Evolutionary conservation across 1,140 invertebrate species (phyloP).

Genomic region (Zaprionus lachaisei): DNA sequence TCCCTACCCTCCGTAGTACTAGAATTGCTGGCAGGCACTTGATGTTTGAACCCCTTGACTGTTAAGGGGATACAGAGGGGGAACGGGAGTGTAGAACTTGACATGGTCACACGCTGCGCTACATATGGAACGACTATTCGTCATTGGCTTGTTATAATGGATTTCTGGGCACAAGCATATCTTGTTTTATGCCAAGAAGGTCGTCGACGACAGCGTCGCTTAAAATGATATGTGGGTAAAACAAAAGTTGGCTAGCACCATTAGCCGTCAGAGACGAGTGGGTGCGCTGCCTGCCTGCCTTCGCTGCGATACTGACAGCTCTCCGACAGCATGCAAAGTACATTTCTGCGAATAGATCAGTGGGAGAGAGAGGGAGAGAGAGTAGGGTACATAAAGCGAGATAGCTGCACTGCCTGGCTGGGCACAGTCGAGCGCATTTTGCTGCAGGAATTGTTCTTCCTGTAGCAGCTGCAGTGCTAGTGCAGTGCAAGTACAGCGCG

Average conservation of each 20-base stretch:
- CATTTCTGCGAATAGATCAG: slow-evolving; percentile 40
- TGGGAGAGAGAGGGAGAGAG: not conserved
- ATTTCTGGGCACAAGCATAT: slow-evolving; percentile 19
- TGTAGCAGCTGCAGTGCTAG: slow-evolving; percentile 13
- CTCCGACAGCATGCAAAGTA: slow-evolving; percentile 47
- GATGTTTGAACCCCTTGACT: slow-evolving; percentile 35
- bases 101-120: slow-evolving; percentile 46
- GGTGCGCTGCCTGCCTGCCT: slow-evolving; percentile 25
- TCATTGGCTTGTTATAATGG: slow-evolving; percentile 41
- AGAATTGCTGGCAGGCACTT: slow-evolving; percentile 36
- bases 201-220: not conserved
- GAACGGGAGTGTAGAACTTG: slow-evolving; percentile 17
- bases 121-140: not conserved
- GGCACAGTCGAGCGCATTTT: slow-evolving; percentile 35
- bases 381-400: not conserved
- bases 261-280: slow-evolving; percentile 23
- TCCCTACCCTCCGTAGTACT: slow-evolving; percentile 7
- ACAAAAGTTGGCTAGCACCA: slow-evolving; percentile 36
- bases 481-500: slow-evolving; percentile 40
- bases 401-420: slow-evolving; percentile 4
- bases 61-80: not conserved
- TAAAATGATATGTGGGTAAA: slow-evolving; percentile 39
- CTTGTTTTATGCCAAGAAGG: slow-evolving; percentile 6
- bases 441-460: slow-evolving; percentile 32
- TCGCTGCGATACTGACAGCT: slow-evolving; percentile 37